phyloP scores from a whole-genome alignment of 1,140 invertebrate species.

The Pachyrhynchus sulphureomaculatus region DNA sequence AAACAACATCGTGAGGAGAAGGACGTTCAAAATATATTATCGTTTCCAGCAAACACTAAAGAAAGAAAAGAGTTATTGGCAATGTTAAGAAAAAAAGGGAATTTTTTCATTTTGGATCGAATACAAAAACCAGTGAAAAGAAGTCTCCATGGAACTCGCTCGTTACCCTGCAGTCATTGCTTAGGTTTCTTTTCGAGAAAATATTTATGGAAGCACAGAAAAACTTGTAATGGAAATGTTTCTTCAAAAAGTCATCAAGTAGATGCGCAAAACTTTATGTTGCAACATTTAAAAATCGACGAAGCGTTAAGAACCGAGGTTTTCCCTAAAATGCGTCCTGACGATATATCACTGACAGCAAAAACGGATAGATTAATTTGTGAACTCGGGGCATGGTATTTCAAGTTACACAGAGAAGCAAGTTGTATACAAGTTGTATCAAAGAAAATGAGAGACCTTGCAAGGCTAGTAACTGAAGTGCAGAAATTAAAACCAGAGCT shows the following conservation, averaged over 20 bases:
- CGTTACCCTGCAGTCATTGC: too few species aligned
- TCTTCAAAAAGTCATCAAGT: too few species aligned
- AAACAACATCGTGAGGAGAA: conserved; percentile 21
- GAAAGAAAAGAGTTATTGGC: conserved; percentile 20
- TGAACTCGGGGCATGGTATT: conserved; percentile 40
- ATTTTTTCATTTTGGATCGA: conserved; percentile 20
- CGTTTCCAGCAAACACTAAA: background rate
- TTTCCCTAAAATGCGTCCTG: conserved; percentile 30
- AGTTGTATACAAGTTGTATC: conserved; percentile 39
- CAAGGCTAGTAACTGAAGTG: conserved; percentile 41
- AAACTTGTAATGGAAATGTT: too few species aligned
- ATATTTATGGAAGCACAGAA: too few species aligned
- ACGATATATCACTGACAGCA: conserved; percentile 30
- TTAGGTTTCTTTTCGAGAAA: too few species aligned
- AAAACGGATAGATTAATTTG: conserved; percentile 41
- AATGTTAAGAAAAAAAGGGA: conserved; percentile 22
- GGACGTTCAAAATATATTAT: conserved; percentile 19
- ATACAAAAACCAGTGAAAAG: background rate
- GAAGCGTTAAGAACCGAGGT: conserved; percentile 10
- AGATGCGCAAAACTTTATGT: too few species aligned
- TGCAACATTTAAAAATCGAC: background rate
- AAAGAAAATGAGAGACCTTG: conserved; percentile 42
- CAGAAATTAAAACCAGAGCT: background rate
- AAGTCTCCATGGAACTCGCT: too few species aligned
- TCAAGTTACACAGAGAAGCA: conserved; percentile 43